These are phyloP conservation scores for Actinia equina DNA, from an alignment of 64 coral and sea anemone genomes.

Conservation along the genomic window DNA sequence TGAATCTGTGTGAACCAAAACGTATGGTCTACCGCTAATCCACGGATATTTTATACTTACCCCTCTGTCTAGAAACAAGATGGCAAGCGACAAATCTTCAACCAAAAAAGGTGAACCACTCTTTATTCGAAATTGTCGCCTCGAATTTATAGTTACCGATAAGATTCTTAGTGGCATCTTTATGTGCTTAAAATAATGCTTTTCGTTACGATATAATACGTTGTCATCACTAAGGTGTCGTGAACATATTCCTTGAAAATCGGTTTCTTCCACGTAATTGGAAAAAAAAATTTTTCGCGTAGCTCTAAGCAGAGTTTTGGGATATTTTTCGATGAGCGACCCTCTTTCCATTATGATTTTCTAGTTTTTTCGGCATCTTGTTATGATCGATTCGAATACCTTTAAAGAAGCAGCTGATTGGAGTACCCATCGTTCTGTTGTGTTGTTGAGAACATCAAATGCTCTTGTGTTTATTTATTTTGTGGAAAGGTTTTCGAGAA, in stretches of 20 bases:
- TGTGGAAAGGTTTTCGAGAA: neutral
- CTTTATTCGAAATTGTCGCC: neutral
- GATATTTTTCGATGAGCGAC: neutral
- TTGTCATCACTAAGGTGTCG: neutral
- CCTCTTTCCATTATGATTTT: neutral
- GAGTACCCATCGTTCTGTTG: neutral
- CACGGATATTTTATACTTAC: neutral
- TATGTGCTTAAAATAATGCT: neutral
- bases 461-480: neutral
- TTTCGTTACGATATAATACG: neutral
- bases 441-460: neutral
- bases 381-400: neutral
- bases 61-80: neutral
- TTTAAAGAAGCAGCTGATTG: neutral
- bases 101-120: neutral
- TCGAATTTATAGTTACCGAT: neutral
- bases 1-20: slow-evolving; percentile 8
- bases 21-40: neutral
- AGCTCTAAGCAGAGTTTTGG: neutral
- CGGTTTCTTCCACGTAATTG: neutral
- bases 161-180: neutral
- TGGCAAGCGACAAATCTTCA: slow-evolving; percentile 1
- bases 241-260: neutral
- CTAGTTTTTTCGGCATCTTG: neutral
- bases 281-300: neutral